Evolutionary conservation across 2,888 invertebrate genomes (phyloP).

Genomic region (Drosophila algonquin): DNA sequence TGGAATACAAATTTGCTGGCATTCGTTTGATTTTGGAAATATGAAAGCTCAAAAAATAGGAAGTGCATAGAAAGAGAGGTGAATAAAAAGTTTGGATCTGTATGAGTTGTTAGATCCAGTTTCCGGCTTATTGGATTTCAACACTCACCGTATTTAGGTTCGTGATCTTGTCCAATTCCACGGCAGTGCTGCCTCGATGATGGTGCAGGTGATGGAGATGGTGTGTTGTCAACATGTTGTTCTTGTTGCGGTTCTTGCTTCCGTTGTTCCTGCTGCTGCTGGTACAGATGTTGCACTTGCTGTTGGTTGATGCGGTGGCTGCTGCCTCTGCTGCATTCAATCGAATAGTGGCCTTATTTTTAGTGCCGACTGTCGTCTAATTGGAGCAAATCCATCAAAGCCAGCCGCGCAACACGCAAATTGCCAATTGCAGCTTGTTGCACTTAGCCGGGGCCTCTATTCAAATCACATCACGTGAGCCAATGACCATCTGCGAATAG

Average conservation of each 20-base stretch:
- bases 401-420: slow-evolving; percentile 32
- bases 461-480: slow-evolving; percentile 63
- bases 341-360: slow-evolving; percentile 51
- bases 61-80: too few relatives aligned
- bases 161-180: slow-evolving; percentile 83
- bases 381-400: slow-evolving; percentile 63
- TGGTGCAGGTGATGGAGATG: slow-evolving; percentile 83
- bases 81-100: too few relatives aligned
- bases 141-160: slow-evolving; percentile 83
- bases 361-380: slow-evolving; percentile 26
- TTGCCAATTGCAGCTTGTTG: slow-evolving; percentile 56
- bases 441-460: slow-evolving; percentile 56
- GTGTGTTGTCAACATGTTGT: slow-evolving; percentile 84
- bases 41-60: too few relatives aligned
- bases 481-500: slow-evolving; percentile 52
- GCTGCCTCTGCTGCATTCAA: slow-evolving; percentile 37
- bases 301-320: slow-evolving; percentile 15
- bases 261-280: slow-evolving; percentile 14
- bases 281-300: slow-evolving; percentile 11
- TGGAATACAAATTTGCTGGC: too few relatives aligned
- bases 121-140: background rate
- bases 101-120: background rate
- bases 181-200: slow-evolving; percentile 83
- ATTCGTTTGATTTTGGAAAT: too few relatives aligned
- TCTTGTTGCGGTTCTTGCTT: slow-evolving; percentile 20